Evolutionary conservation across 2,888 invertebrate genomes (phyloP).

Genomic region (Dasypogon diadema): DNA sequence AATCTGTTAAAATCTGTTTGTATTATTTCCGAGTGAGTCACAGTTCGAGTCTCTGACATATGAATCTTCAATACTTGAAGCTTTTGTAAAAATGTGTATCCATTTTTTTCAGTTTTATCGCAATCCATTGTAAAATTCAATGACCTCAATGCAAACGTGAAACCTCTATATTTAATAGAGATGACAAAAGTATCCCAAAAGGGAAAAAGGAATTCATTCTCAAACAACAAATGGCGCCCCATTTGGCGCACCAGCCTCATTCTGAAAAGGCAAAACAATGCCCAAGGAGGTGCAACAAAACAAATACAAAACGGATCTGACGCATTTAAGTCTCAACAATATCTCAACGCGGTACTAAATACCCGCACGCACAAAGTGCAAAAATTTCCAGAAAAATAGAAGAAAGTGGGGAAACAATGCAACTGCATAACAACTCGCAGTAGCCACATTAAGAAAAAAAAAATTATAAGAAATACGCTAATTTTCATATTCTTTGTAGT

Average conservation of each 20-base stretch:
- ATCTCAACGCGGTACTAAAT: slow-evolving; percentile 49
- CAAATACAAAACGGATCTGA: slow-evolving; percentile 9
- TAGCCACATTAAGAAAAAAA: slow-evolving; percentile 2
- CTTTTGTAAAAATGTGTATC: too few relatives aligned
- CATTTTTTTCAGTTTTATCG: too few relatives aligned
- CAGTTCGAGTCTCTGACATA: too few relatives aligned
- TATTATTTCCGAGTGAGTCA: too few relatives aligned
- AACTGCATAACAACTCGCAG: slow-evolving; percentile 24
- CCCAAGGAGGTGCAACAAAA: background rate
- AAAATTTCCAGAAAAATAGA: slow-evolving; percentile 38
- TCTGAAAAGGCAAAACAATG: background rate
- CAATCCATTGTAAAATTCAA: too few relatives aligned
- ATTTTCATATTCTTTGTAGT: slow-evolving; percentile 33
- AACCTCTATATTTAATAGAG: too few relatives aligned
- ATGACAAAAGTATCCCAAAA: too few relatives aligned
- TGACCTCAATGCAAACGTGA: too few relatives aligned
- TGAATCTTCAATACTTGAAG: too few relatives aligned
- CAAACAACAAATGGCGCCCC: slow-evolving; percentile 31
- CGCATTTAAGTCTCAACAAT: background rate
- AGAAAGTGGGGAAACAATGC: slow-evolving; percentile 27
- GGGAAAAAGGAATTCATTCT: slow-evolving; percentile 10
- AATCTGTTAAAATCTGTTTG: too few relatives aligned
- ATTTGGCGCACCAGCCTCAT: slow-evolving; percentile 12
- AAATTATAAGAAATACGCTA: background rate
- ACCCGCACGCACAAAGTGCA: slow-evolving; percentile 46